These are phyloP conservation scores for Magallana ariakensis DNA, from an alignment of 1,140 invertebrate genomes.

Conservation along the genomic window DNA sequence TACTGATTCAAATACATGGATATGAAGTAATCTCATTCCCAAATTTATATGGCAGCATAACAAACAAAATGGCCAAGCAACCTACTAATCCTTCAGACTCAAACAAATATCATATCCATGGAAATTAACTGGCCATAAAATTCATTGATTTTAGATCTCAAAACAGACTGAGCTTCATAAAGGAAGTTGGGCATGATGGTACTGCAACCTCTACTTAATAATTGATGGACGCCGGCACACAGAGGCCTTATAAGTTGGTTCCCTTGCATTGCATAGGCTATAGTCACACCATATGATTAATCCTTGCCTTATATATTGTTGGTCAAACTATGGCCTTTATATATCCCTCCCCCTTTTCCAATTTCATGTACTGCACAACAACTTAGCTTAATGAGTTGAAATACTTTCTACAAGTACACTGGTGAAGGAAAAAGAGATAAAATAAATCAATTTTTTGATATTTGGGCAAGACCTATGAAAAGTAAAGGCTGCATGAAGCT, in stretches of 20 bases:
- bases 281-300: too few relatives aligned
- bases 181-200: slow-evolving; percentile 6
- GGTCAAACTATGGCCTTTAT: background rate
- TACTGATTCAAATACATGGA: too few relatives aligned
- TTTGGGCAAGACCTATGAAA: background rate
- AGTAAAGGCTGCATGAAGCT: background rate
- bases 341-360: background rate
- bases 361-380: background rate
- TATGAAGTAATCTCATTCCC: too few relatives aligned
- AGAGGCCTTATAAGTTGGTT: background rate
- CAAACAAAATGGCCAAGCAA: background rate
- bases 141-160: slow-evolving; percentile 9
- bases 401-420: too few relatives aligned
- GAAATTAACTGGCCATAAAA: slow-evolving; percentile 22
- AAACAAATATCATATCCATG: slow-evolving; percentile 37
- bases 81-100: background rate
- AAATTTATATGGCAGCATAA: too few relatives aligned
- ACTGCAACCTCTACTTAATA: slow-evolving; percentile 1
- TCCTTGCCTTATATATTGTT: too few relatives aligned
- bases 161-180: background rate
- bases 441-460: background rate
- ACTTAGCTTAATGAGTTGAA: background rate
- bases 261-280: background rate
- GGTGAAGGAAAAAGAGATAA: background rate
- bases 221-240: background rate